phyloP scores from a whole-genome alignment of 2,797 vertebrate genomes.

The Mormyrops attenuatus region DNA sequence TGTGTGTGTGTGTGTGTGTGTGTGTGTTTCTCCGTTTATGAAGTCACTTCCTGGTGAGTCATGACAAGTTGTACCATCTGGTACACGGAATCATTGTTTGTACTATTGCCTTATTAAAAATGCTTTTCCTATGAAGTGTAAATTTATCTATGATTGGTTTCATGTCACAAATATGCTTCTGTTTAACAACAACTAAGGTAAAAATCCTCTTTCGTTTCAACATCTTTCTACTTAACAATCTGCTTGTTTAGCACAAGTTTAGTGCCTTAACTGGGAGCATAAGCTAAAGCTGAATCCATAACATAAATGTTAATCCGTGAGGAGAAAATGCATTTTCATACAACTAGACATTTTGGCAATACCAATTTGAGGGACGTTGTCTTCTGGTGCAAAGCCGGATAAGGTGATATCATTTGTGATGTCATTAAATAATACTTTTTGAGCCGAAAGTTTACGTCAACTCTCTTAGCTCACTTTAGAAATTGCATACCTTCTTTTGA shows the following conservation, averaged over 20 bases:
- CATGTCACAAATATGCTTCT: background rate
- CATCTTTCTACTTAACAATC: background rate
- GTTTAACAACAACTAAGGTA: background rate
- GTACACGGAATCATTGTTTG: background rate
- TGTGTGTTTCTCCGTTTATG: background rate
- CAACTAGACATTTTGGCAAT: background rate
- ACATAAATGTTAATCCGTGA: background rate
- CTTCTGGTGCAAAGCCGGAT: background rate
- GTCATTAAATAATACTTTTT: background rate
- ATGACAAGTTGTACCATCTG: background rate
- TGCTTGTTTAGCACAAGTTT: background rate
- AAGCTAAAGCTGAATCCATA: background rate
- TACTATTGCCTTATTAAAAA: background rate
- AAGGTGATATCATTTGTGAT: background rate
- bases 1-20: background rate
- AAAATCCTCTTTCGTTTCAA: background rate
- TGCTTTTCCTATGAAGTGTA: background rate
- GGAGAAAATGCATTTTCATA: background rate
- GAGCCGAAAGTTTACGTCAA: background rate
- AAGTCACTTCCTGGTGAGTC: constrained; percentile 6
- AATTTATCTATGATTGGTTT: background rate
- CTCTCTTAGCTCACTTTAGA: background rate
- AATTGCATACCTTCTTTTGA: background rate
- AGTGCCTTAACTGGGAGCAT: background rate
- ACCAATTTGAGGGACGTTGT: background rate